Percentiles rank a stretch among this genome's conserved stretches.
These are phyloP conservation scores for Istiophorus platypterus DNA, from an alignment of 2,113 vertebrate species.

Conservation along the genomic window DNA sequence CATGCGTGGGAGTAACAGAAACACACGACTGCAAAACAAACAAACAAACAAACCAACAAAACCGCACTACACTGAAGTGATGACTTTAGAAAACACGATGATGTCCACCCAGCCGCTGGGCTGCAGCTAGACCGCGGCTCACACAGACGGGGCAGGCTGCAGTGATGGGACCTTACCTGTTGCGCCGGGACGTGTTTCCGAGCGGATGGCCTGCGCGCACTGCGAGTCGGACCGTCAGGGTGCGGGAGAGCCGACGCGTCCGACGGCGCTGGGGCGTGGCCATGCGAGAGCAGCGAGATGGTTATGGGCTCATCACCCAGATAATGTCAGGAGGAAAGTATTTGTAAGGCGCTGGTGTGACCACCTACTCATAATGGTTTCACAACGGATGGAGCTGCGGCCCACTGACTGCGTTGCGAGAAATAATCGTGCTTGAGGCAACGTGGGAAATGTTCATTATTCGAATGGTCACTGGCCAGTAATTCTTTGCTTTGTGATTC, in stretches of 20 bases:
- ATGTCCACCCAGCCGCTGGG: slow-evolving; percentile 5
- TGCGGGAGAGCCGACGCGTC: slow-evolving; percentile 41
- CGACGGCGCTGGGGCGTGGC: slow-evolving; percentile 72
- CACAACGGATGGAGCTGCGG: not conserved
- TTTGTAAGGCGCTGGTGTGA: not conserved
- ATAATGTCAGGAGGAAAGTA: not conserved
- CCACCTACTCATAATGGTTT: not conserved
- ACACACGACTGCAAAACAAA: not conserved
- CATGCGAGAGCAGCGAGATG: slow-evolving; percentile 33
- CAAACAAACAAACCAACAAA: too few species aligned
- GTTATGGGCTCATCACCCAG: not conserved
- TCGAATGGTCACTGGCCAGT: not conserved
- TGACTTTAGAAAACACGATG: slow-evolving; percentile 12
- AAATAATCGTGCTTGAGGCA: not conserved
- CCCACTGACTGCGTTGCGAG: not conserved
- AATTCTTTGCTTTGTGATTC: too few species aligned
- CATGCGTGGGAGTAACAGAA: not conserved
- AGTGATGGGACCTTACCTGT: slow-evolving; percentile 79
- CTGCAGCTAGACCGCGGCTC: slow-evolving; percentile 8
- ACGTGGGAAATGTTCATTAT: not conserved
- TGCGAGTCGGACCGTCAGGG: slow-evolving; percentile 41
- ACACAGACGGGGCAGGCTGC: slow-evolving; percentile 13
- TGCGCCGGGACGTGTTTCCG: slow-evolving; percentile 67
- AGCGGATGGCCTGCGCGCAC: slow-evolving; percentile 67
- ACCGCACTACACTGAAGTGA: not conserved